A percentile compares a stretch with the other conserved stretches of the same genome.
These are phyloP conservation scores for Turritopsis dohrnii DNA, from an alignment of 30 jellyfish, hydroid and myxozoan species.

Conservation along the genomic window DNA sequence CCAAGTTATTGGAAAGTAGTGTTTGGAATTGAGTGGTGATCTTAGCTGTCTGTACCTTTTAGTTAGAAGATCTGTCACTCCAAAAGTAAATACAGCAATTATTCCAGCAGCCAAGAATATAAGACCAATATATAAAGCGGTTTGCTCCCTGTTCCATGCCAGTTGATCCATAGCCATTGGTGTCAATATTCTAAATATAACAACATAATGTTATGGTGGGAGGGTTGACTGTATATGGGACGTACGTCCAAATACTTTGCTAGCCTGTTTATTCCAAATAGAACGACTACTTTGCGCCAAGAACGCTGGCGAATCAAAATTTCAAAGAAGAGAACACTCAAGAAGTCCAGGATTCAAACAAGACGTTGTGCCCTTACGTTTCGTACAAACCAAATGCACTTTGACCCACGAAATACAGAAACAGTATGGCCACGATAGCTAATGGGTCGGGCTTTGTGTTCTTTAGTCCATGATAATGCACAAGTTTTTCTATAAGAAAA, in stretches of 20 bases:
- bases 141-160: slow-evolving; percentile 43
- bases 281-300: too few relatives aligned
- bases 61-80: slow-evolving; percentile 21
- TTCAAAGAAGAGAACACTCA: too few relatives aligned
- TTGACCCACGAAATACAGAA: slow-evolving; percentile 27
- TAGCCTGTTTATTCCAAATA: too few relatives aligned
- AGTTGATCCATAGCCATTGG: slow-evolving; percentile 45
- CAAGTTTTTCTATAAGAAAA: slow-evolving; percentile 5
- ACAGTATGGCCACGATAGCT: slow-evolving; percentile 23
- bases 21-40: too few relatives aligned
- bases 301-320: too few relatives aligned
- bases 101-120: slow-evolving; percentile 32
- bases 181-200: slow-evolving; percentile 33
- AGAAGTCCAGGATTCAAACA: too few relatives aligned
- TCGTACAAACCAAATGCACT: slow-evolving; percentile 31
- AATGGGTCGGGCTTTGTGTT: slow-evolving; percentile 6
- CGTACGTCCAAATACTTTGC: too few relatives aligned
- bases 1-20: too few relatives aligned
- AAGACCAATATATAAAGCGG: slow-evolving; percentile 32
- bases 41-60: slow-evolving; percentile 44
- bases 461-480: neutral
- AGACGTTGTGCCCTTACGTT: slow-evolving; percentile 33
- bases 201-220: neutral
- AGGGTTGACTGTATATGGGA: too few relatives aligned
- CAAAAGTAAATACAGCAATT: slow-evolving; percentile 33